These are phyloP conservation scores for Scophthalmus maximus DNA, from an alignment of 2,113 vertebrate species.

Conservation along the genomic window DNA sequence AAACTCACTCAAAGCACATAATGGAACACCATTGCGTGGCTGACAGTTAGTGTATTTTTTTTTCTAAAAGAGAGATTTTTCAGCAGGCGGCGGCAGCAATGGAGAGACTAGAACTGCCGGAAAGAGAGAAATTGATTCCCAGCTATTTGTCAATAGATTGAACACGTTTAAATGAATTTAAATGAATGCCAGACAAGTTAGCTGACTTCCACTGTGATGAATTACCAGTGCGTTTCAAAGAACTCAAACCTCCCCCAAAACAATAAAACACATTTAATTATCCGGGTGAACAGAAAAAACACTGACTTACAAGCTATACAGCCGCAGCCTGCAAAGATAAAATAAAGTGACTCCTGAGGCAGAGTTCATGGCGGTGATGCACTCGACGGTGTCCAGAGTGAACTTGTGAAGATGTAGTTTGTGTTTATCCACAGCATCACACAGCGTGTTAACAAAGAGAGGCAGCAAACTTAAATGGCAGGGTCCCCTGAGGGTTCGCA, in stretches of 20 bases:
- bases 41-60: conserved; percentile 6
- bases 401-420: conserved; percentile 27
- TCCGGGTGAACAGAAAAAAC: not conserved
- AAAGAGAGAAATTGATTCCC: conserved; percentile 6
- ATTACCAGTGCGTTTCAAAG: conserved; percentile 3
- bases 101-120: not conserved
- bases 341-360: not conserved
- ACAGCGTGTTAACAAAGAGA: conserved; percentile 44
- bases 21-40: not conserved
- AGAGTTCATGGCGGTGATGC: not conserved
- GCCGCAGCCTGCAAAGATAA: conserved; percentile 1
- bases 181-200: conserved; percentile 12
- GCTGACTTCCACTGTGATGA: conserved; percentile 7
- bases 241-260: not conserved
- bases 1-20: conserved; percentile 3
- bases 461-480: conserved; percentile 30
- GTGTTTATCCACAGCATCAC: conserved; percentile 29
- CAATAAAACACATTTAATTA: conserved; percentile 26
- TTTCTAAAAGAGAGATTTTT: not conserved
- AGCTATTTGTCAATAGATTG: conserved; percentile 32
- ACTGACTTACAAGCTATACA: not conserved
- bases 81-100: not conserved
- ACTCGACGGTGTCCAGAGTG: conserved; percentile 13
- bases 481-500: conserved; percentile 39
- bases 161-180: conserved; percentile 32